A percentile compares a stretch with the other conserved stretches of the same genome.
Conservation (phyloP, 2,797 vertebrate genomes). For the Rhinella marina region DNA sequence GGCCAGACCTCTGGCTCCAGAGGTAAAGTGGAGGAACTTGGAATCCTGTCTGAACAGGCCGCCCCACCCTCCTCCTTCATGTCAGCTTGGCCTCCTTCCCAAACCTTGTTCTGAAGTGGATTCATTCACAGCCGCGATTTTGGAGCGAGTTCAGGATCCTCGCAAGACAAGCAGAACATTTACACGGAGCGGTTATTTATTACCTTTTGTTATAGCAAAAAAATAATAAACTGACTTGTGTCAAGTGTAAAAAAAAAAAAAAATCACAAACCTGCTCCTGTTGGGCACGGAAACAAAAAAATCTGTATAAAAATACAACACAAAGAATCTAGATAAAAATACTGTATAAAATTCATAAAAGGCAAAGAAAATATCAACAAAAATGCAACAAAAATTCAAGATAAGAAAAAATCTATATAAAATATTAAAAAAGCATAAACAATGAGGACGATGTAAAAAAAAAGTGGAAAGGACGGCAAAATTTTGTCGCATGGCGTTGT, state of each 20-base stretch:
- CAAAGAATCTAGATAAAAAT: not conserved
- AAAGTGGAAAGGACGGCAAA: too few relatives aligned
- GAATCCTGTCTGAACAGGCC: constrained; percentile 81
- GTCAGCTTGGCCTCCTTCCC: constrained; percentile 81
- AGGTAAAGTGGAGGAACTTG: constrained; percentile 81
- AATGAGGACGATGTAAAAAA: too few relatives aligned
- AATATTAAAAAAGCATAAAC: too few relatives aligned
- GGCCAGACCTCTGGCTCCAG: constrained; percentile 84
- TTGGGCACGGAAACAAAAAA: not conserved
- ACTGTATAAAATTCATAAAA: not conserved
- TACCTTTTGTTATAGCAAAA: constrained; percentile 62
- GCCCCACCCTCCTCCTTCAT: constrained; percentile 76
- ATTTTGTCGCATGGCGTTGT: too few relatives aligned
- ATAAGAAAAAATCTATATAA: too few relatives aligned
- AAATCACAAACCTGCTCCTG: not conserved
- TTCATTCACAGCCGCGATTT: constrained; percentile 74
- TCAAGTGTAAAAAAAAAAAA: not conserved
- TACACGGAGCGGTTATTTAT: constrained; percentile 68
- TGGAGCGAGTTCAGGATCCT: constrained; percentile 73
- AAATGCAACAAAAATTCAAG: not conserved
- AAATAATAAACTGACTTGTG: not conserved
- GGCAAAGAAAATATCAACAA: not conserved
- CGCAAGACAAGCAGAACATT: constrained; percentile 68
- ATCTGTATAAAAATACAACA: not conserved
- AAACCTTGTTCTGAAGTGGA: constrained; percentile 74